Percentiles rank a stretch among this genome's conserved stretches.
These are phyloP conservation scores for Watersipora subatra DNA, from an alignment of 1,140 invertebrate species.

Conservation along the genomic window DNA sequence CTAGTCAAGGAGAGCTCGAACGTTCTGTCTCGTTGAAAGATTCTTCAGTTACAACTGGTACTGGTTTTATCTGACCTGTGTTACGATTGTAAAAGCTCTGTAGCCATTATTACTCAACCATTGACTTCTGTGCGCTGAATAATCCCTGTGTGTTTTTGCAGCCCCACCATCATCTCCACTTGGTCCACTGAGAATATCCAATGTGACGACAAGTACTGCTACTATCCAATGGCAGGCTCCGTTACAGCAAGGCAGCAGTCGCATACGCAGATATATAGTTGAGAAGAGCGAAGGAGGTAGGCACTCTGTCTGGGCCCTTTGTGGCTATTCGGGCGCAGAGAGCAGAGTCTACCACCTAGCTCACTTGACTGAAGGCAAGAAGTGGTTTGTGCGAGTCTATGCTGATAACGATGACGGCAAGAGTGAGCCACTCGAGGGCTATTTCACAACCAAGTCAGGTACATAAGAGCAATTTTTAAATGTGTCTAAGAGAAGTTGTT, in stretches of 20 bases:
- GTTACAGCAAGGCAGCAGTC: slow-evolving; percentile 75
- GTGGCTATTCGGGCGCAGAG: background rate
- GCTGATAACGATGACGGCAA: slow-evolving; percentile 95
- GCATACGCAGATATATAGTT: slow-evolving; percentile 8
- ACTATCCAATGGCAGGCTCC: slow-evolving; percentile 47
- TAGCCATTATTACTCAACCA: no score
- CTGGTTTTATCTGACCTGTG: no score
- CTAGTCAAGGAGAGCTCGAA: no score
- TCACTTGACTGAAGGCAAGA: slow-evolving; percentile 74
- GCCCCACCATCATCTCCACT: background rate
- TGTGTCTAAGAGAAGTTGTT: no score
- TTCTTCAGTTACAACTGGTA: no score
- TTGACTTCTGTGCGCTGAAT: no score
- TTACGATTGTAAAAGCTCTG: no score
- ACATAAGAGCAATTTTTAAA: no score
- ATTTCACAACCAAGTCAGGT: background rate
- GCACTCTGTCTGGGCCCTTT: background rate
- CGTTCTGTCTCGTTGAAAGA: no score
- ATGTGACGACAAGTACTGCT: background rate
- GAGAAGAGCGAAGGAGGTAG: background rate
- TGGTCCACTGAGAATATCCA: background rate
- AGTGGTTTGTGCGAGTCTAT: slow-evolving; percentile 76
- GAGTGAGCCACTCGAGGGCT: slow-evolving; percentile 68
- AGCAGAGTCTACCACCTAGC: slow-evolving; percentile 80
- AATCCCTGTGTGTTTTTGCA: no score